Base-by-base conservation (phyloP, 2,113 vertebrate genomes). In the Cervus canadensis region DNA sequence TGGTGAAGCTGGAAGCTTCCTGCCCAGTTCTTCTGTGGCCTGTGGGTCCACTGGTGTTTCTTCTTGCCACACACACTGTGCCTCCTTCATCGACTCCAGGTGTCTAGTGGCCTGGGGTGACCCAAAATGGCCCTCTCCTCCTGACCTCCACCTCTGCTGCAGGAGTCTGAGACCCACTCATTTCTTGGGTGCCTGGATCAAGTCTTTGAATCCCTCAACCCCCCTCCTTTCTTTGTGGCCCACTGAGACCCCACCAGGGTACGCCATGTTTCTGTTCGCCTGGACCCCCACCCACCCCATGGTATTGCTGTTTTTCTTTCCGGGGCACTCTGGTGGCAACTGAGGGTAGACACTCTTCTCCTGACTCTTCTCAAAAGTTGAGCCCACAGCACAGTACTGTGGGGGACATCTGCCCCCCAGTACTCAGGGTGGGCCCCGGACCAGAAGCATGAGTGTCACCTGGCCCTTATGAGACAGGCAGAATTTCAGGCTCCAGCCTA, bases 161-260 rank as follows among this genome's bases (percentile, higher is more conserved):
- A 60, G 21, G 45, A 74, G 56, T 28, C 74, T 87, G 62, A 91
- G 50, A 54, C 54, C 21, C 21, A 1, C 14, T 36, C 54, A 15
- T 52, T 52, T 82, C 91, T 21, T 64, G 59, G 26, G 40, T n/a
- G 52, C 57, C 76, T 48, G 30, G 57, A 87, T 59, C n/a, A 67
- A 57, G 30, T 45, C 48, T 45, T 43, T 33, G 54, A 43, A 54
- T 28, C 30, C 59, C 60, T 56, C 3, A 16, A 64, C 8, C 33
- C 25, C 62, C 23, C n/a, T 76, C 54, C 26, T 21, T 67, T 45
- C 60, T 43, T 12, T 0, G 2, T 1, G 26, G 45, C 30, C 33
- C 52, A 26, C 43, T 3, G 2, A 1, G 6, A 3, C 60, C 43
- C 28, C 15, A 56, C 13, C 3, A 3, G n/a, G 28, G 7, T 12